phyloP scores from a whole-genome alignment of 2,888 invertebrate genomes.

The Erebia palarica region DNA sequence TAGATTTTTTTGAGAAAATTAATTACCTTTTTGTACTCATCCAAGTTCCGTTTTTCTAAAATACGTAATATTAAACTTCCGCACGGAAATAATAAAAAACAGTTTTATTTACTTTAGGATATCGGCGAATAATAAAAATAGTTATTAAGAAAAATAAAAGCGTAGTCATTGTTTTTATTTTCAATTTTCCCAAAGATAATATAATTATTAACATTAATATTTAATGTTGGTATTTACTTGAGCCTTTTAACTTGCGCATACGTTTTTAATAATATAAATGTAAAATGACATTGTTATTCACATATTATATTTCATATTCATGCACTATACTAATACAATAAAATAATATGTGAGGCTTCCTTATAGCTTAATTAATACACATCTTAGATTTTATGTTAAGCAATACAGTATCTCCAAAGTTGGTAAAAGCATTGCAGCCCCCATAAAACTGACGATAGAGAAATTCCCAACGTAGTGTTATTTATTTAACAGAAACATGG shows the following conservation, averaged over 20 bases:
- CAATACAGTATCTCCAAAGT: neutral
- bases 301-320: constrained; percentile 28
- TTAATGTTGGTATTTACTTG: neutral
- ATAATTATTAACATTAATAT: neutral
- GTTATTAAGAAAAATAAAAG: neutral
- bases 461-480: too few species aligned
- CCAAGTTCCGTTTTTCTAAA: neutral
- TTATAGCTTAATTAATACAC: neutral
- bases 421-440: too few species aligned
- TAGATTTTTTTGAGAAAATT: neutral
- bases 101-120: neutral
- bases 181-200: neutral
- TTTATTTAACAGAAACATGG: neutral
- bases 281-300: constrained; percentile 15
- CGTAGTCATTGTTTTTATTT: neutral
- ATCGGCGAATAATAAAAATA: neutral
- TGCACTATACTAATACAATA: neutral
- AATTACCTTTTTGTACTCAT: neutral
- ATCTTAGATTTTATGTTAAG: neutral
- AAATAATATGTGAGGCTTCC: constrained; percentile 1
- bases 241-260: constrained; percentile 4
- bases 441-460: neutral
- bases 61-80: neutral
- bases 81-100: neutral
- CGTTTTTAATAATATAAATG: constrained; percentile 1